Conservation (phyloP, 2,797 vertebrate species). For the Enteromius viviparus region DNA sequence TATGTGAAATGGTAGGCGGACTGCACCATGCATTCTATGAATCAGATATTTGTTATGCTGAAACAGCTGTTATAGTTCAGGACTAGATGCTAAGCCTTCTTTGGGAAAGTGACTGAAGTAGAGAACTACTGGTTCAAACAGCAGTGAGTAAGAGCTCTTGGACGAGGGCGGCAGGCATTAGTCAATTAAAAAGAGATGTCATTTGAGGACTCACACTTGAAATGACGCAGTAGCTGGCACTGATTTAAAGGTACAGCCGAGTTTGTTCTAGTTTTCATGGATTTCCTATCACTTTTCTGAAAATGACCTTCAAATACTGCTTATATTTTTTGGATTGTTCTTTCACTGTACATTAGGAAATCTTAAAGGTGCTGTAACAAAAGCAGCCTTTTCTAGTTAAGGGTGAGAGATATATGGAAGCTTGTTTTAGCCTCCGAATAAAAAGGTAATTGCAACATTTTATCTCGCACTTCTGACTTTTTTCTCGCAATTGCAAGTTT, state of each 20-base stretch:
- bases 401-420: neutral
- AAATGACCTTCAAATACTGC: neutral
- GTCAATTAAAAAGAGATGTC: conserved; percentile 1
- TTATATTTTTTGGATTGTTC: neutral
- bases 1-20: neutral
- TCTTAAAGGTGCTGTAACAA: neutral
- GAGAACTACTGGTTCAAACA: neutral
- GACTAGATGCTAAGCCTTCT: neutral
- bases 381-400: neutral
- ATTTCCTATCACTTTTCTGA: neutral
- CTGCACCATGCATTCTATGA: neutral
- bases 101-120: neutral
- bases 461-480: too few relatives aligned
- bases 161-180: neutral
- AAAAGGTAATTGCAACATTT: too few relatives aligned
- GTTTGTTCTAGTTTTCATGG: neutral
- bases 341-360: neutral
- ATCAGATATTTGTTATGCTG: conserved; percentile 12
- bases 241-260: neutral
- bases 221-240: neutral
- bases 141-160: neutral
- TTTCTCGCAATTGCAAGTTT: neutral
- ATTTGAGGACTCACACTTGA: neutral
- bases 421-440: too few relatives aligned
- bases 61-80: neutral